Evolutionary conservation across 1,140 invertebrate genomes (phyloP), one percentile per base, ranked within the genome.

Genomic region (Prorops nasuta): DNA sequence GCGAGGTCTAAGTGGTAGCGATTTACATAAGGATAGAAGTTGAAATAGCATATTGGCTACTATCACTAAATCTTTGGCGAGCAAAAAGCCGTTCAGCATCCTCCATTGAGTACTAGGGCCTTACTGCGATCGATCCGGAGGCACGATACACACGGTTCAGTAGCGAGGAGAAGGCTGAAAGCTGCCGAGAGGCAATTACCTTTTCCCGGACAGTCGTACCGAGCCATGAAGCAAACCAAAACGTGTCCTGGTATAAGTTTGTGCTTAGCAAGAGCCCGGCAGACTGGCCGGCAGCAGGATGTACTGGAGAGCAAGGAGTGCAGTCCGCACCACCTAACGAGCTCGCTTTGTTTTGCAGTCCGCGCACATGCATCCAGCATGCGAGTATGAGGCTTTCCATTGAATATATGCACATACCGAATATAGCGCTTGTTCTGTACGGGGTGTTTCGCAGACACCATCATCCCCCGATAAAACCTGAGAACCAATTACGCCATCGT

Each of bases 291-390:
- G 59, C 62, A 76, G 68, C 72, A 74, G 71, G 71, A 74, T 76
- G 70, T 74, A 67, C 59, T 42, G 43, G 49, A 56, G 60, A 64
- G 68, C 62, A 69, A 71, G 68, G 68, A 67, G 71, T 68, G 60
- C 66, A 71, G 64, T 71, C 66, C 73, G 70, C 71, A 65, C 65
- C 67, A 72, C 65, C 63, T 77, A 77, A 77, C 75, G 75, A 77
- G 73, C 73, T 76, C 67, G 73, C 75, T 77, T 77, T 76, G 75
- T 77, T 75, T 76, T 73, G 72, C 64, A 49, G 60, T 51, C 55
- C 61, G 64, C 64, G 58, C 64, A 63, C 66, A 65, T 63, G 60
- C 69, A 66, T n/a, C 60, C 49, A 43, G 49, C 44, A 57, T 57
- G 54, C 55, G 49, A 48, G 54, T 60, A 42, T 40, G n/a, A n/a